Percentiles rank a stretch among this genome's conserved stretches.
Evolutionary conservation across 2,797 vertebrate species (phyloP).

Genomic region (Rhinichthys osculus): DNA sequence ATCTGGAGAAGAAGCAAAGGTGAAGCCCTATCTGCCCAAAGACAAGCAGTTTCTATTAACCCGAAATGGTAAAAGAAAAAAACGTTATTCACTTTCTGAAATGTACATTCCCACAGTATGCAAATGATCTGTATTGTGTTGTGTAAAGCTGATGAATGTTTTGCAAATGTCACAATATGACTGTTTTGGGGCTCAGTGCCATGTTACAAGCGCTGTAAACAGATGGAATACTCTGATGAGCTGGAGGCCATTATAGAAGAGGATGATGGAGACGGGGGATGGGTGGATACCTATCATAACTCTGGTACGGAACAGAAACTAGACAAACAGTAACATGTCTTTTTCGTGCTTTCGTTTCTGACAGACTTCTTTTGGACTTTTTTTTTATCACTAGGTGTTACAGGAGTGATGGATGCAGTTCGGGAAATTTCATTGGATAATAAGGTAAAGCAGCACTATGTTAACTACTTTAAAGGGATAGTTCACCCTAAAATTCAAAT

Average conservation of each 20-base stretch:
- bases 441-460: constrained; percentile 80
- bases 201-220: constrained; percentile 98
- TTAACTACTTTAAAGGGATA: neutral
- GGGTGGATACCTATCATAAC: constrained; percentile 98
- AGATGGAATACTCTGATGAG: constrained; percentile 99
- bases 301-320: constrained; percentile 77
- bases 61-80: constrained; percentile 89
- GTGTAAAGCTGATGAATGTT: constrained; percentile 5
- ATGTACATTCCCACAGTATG: neutral
- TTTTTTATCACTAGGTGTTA: constrained; percentile 74
- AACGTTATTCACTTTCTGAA: neutral
- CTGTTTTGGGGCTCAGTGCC: constrained; percentile 81
- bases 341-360: neutral
- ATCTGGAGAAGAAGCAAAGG: constrained; percentile 91
- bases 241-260: constrained; percentile 99
- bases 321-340: neutral
- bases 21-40: constrained; percentile 92
- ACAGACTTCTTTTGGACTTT: neutral
- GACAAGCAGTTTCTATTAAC: constrained; percentile 98
- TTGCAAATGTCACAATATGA: neutral
- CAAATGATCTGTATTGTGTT: neutral
- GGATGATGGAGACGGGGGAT: constrained; percentile 97
- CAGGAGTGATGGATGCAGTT: constrained; percentile 87
- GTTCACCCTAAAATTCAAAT: neutral
- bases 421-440: constrained; percentile 95